phyloP scores from a whole-genome alignment of 2,888 invertebrate species.

The Diarsia mendica region DNA sequence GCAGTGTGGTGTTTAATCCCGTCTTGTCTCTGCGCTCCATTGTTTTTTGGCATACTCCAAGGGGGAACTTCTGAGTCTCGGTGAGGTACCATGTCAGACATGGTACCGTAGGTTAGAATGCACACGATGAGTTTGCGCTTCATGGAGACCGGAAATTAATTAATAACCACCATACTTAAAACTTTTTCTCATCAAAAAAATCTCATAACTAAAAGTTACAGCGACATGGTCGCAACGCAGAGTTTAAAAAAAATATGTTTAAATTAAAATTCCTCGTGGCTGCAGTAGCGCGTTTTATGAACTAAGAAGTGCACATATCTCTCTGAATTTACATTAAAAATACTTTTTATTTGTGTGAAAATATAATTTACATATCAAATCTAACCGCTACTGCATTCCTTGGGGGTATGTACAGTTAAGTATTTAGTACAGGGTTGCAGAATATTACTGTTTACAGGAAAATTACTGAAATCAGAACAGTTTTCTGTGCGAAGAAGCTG shows the following conservation, averaged over 20 bases:
- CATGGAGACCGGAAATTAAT: too few species aligned
- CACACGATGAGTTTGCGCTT: too few species aligned
- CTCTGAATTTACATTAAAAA: constrained; percentile 15
- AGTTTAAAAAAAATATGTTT: constrained; percentile 22
- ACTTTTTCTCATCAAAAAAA: constrained; percentile 1
- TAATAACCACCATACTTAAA: neutral
- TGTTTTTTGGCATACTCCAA: too few species aligned
- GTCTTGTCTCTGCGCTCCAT: too few species aligned
- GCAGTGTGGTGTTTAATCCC: too few species aligned
- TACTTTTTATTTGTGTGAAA: neutral
- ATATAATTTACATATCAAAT: neutral
- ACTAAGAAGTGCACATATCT: constrained; percentile 22
- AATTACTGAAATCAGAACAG: neutral
- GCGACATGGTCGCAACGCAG: neutral
- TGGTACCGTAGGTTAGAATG: too few species aligned
- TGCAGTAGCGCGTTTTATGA: constrained; percentile 31
- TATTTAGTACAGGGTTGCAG: neutral
- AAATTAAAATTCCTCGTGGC: constrained; percentile 45
- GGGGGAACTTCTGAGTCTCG: too few species aligned
- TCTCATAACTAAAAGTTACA: constrained; percentile 16
- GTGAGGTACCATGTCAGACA: too few species aligned
- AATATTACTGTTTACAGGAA: neutral
- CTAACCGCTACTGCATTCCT: neutral
- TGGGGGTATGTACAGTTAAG: neutral
- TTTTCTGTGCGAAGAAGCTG: too few species aligned